Base-by-base conservation (phyloP, 30 jellyfish, hydroid and myxozoan species). In the Hydractinia echinata region DNA sequence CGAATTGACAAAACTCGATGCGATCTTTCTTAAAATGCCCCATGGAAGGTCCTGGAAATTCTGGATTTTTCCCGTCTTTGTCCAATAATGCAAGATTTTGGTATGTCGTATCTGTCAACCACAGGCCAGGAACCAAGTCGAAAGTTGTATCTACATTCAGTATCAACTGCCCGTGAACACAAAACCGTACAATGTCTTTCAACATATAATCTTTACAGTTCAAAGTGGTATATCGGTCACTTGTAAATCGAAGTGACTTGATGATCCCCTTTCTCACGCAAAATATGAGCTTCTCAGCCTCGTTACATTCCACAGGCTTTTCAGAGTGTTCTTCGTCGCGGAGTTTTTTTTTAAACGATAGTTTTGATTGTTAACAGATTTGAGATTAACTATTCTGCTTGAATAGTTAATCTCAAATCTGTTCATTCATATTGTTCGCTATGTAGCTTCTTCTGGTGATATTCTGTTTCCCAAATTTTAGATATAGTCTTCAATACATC, bases 71-170 rank as follows among this genome's bases (percentile, higher is more conserved):
- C 44, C 44, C 44, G 44, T 76, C 67, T 20, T 79, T 62, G 51
- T 79, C 87, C 52, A 82, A 18, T 20, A 82, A 66, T 61, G 89
- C 54, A 50, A 54, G 83, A 72, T 66, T 67, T 70, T 82, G 83
- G 68, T 67, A 82, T 5, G 89, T 67, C 52, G 83, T 52, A n/a
- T 82, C 89, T 44, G 89, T 82, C 76, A 82, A 54, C 89, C 89
- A 82, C 30, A 82, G 71, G 18, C 72, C 72, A 66, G 68, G 83
- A 4, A 76, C 73, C 49, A 82, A 73, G 55, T 82, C 61, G 44
- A 82, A 82, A 16, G 89, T 82, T 30, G 89, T 82, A 64, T 82
- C 84, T 9, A 82, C 89, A 49, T 67, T 83, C 72, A 76, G 71
- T 48, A 83, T 51, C 60, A 77, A 70, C 49, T 82, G 50, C 16